Base-by-base conservation (phyloP, 2,888 invertebrate species). In the Lasius fuliginosus region DNA sequence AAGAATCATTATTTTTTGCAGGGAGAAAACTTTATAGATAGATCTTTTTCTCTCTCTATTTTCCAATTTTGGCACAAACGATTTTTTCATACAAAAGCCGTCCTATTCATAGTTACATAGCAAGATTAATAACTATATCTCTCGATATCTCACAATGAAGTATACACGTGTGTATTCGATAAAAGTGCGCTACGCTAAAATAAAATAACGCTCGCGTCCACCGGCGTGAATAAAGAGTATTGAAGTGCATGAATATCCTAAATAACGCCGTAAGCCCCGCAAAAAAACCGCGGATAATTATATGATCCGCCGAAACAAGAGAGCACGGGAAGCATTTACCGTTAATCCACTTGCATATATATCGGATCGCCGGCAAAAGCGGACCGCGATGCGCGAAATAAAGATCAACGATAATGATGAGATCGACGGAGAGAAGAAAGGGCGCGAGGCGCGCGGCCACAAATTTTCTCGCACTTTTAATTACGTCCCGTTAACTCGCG, bases 391-490 rank as follows among this genome's bases (percentile, higher is more conserved):
- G 74, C 69, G n/a, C 58, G 75, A 86, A 86, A 87, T 88, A 89
- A 88, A 83, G 86, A 90, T 87, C 88, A 86, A 87, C 84, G 76
- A 53, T 56, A 84, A 81, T 71, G 85, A 60, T n/a, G 62, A 85
- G 82, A 76, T 71, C 79, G 79, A 9, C 18, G n/a, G 79, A 15
- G 42, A 60, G 82, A 58, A 65, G 67, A 62, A 64, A 42, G 68
- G 40, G 74, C 46, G 83, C 86, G 82, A 85, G 73, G 65, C 79
- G 76, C 75, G 77, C 79, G 83, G 85, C 82, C 90, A 90, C 89
- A 87, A 90, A 90, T 90, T 90, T 75, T 90, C 88, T 86, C 88
- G 88, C 86, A 77, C 87, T 90, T 90, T 90, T 90, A 90, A 90
- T 90, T 89, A 89, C 86, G 87, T 90, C 86, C 87, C 88, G 85